Percentiles rank a stretch among this genome's conserved stretches.
Conservation (phyloP, 2,888 invertebrate species). For the Pilophorus perplexus region DNA sequence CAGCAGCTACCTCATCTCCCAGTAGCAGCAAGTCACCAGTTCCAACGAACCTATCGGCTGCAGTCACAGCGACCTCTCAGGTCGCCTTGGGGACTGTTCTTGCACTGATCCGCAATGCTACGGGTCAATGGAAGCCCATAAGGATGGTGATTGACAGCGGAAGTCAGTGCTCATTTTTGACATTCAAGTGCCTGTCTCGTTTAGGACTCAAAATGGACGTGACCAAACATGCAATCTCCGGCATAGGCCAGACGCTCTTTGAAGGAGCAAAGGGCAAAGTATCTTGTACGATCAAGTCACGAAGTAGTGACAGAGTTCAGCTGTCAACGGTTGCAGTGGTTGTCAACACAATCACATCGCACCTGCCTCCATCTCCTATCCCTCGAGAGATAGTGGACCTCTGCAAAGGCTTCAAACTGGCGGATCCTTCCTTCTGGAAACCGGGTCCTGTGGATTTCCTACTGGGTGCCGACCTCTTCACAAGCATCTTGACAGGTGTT, state of each 20-base stretch:
- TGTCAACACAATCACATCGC: conserved; percentile 27
- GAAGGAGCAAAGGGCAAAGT: conserved; percentile 10
- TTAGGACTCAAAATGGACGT: conserved; percentile 20
- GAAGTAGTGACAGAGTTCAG: not conserved
- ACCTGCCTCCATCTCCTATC: conserved; percentile 5
- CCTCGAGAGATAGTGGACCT: not conserved
- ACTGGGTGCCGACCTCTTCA: conserved; percentile 36
- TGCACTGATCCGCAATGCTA: no score
- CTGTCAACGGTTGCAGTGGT: conserved; percentile 35
- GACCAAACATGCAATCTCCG: not conserved
- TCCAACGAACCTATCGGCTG: not conserved
- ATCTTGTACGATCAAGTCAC: not conserved
- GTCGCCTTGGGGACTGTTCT: no score
- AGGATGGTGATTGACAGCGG: conserved; percentile 37
- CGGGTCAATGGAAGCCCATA: conserved; percentile 10
- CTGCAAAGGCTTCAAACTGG: conserved; percentile 18
- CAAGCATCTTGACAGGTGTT: conserved; percentile 22
- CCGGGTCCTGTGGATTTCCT: conserved; percentile 36
- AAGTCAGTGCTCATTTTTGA: conserved; percentile 25
- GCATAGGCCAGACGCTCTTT: conserved; percentile 21
- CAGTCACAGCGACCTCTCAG: not conserved
- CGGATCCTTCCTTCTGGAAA: conserved; percentile 38
- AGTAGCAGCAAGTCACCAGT: not conserved
- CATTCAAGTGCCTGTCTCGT: not conserved
- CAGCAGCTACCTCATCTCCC: not conserved